Base-by-base conservation (phyloP, 2,888 invertebrate genomes). In the Dilophus febrilis region DNA sequence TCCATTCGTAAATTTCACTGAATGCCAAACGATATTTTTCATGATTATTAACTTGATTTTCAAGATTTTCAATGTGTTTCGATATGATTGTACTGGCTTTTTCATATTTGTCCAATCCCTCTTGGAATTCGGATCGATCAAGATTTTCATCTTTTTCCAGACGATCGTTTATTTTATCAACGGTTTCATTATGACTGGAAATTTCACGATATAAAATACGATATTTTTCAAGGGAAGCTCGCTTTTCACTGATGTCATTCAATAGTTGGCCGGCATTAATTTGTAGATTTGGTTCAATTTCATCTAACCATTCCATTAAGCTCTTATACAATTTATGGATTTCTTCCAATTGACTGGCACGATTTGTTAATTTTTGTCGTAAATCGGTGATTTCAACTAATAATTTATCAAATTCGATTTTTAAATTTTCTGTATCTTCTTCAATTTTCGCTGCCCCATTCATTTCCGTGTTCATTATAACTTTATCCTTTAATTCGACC, bases 401-500 rank as follows among this genome's bases (percentile, higher is more conserved):
- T 4, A 94, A 62, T 53, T 83, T 86, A 47, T 94, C 92, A 57
- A 92, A 90, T 57, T 92, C 91, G 50, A 77, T 74, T 54, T 88
- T 87, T 18, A 91, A 64, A 46, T 74, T 78, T 54, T 90, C 90
- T 0, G 90, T 90, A 51, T 90, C 88, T 55, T 92, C 90, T 53
- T 88, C 80, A 42, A 94, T 90, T 57, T 85, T 85, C 1, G 77
- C 76, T 1, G 85, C 86, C 0, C 94, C 94, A 38, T 74, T 71
- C 47, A 82, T 79, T 60, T 88, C 90, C 0, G 92, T 94, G 54
- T 88, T 91, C 70, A 91, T 79, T 8, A 90, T 82, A 0, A 92
- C 88, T 53, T 85, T 83, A 58, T 94, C 94, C 54, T 91, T 91
- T 2, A 91, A 65, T 53, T 94, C 94, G 27, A 88, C 64, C 37